These are phyloP conservation scores for Agapostemon virescens DNA, from an alignment of 2,888 invertebrate species.

Conservation along the genomic window DNA sequence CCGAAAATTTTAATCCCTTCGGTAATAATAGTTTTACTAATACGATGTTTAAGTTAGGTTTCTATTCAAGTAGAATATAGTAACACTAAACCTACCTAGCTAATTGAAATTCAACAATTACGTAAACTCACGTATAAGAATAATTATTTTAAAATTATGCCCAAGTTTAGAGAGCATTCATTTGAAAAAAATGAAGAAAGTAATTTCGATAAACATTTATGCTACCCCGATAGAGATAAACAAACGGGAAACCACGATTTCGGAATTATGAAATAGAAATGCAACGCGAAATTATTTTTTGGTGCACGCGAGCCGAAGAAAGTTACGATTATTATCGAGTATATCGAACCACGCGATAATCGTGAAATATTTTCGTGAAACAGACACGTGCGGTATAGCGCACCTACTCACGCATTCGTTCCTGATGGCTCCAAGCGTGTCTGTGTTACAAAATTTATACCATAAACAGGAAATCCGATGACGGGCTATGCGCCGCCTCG, in stretches of 20 bases:
- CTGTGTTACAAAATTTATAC: neutral
- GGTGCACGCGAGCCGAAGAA: neutral
- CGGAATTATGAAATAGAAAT: neutral
- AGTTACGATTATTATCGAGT: neutral
- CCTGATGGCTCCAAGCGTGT: neutral
- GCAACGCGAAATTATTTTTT: neutral
- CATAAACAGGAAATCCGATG: slow-evolving; percentile 22
- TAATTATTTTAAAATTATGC: too few species aligned
- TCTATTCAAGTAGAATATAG: too few species aligned
- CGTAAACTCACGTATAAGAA: too few species aligned
- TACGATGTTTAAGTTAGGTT: too few species aligned
- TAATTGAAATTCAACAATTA: too few species aligned
- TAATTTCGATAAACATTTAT: too few species aligned
- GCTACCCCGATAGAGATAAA: neutral
- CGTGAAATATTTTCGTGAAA: neutral
- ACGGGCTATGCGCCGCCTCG: neutral
- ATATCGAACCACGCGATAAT: neutral
- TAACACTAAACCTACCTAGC: too few species aligned
- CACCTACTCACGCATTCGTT: slow-evolving; percentile 4
- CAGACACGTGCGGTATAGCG: neutral
- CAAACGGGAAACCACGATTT: neutral
- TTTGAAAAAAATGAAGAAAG: too few species aligned
- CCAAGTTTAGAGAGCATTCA: too few species aligned
- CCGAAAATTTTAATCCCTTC: too few species aligned
- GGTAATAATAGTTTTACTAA: too few species aligned